Base-by-base conservation (phyloP, 2,888 invertebrate species). In the Cosmia pyralina region DNA sequence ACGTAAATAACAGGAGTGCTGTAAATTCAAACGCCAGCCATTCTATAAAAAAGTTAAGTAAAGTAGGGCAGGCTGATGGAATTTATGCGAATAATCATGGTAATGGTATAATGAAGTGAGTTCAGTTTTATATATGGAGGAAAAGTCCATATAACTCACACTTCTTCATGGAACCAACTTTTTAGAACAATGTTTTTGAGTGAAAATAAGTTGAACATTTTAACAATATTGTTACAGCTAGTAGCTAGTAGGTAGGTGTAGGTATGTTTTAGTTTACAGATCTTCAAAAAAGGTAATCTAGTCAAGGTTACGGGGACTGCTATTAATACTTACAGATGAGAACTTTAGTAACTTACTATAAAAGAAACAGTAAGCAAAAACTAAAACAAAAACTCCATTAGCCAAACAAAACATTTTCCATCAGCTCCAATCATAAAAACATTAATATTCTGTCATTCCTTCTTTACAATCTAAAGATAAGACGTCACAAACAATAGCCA, bases 401-500 rank as follows among this genome's bases (percentile, higher is more conserved):
- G 0, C 11, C 41, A 50, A 50, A 79, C 46, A 53, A 64, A 68
- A 46, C 17, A 48, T 53, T 60, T 50, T 67, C 15, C 17, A 55
- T n/a, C 28, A 59, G 52, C 34, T 63, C 22, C 41, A 66, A 59
- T 59, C 50, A 66, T 57, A 38, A 13, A 0, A 62, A 62, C 65
- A 81, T 81, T 59, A 68, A 66, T 84, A n/a, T 15, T 52, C 71
- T 66, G 70, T 55, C 65, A 81, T 48, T 66, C 63, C 53, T 75
- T 75, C 63, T 81, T 50, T 75, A 75, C 19, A 68, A 73, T 71
- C 57, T 10, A 13, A 59, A 84, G 81, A 81, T 84, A 81, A 75
- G 53, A 48, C 38, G 28, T 60, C 75, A 80, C 53, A 85, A 69
- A 88, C 88, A 88, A 87, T 88, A 72, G 72, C 69, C 66, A 78